Conservation (phyloP, 2,113 vertebrate genomes). For the Hystrix cristata region DNA sequence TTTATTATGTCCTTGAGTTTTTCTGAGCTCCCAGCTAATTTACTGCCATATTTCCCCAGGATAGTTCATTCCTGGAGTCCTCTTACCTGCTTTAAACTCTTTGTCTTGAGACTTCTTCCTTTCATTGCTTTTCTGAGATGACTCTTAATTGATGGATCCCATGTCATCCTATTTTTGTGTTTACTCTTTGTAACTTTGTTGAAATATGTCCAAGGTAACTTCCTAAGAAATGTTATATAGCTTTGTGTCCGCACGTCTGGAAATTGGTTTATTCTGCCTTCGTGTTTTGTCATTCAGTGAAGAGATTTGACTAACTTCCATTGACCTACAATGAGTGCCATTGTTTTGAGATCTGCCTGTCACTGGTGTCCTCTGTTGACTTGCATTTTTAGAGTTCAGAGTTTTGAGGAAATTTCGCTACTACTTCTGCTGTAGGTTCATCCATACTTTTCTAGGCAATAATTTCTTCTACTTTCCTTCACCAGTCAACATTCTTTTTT, state of each 20-base stretch:
- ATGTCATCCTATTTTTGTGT: background rate
- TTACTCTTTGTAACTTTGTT: conserved; percentile 34
- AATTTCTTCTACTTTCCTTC: conserved; percentile 6
- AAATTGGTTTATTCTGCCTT: conserved; percentile 21
- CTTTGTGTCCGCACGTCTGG: background rate
- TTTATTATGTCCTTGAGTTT: conserved; percentile 13
- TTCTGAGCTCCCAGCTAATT: background rate
- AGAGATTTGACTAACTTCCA: background rate
- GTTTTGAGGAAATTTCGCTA: conserved; percentile 9
- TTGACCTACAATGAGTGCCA: background rate
- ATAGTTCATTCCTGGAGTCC: conserved; percentile 2
- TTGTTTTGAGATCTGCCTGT: conserved; percentile 35
- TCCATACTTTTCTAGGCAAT: background rate
- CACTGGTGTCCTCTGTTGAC: background rate
- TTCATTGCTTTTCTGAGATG: background rate
- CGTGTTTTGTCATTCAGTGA: conserved; percentile 23
- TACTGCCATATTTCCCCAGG: background rate
- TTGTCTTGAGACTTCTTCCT: background rate
- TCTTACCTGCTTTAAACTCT: background rate
- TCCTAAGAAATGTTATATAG: background rate
- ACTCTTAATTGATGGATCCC: background rate
- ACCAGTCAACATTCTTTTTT: background rate
- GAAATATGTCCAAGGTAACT: conserved; percentile 1
- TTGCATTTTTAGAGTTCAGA: background rate
- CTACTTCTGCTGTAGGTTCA: background rate